Evolutionary conservation across 2,113 vertebrate genomes (phyloP).

Genomic region (Rhinopomastus cyanomelas): DNA sequence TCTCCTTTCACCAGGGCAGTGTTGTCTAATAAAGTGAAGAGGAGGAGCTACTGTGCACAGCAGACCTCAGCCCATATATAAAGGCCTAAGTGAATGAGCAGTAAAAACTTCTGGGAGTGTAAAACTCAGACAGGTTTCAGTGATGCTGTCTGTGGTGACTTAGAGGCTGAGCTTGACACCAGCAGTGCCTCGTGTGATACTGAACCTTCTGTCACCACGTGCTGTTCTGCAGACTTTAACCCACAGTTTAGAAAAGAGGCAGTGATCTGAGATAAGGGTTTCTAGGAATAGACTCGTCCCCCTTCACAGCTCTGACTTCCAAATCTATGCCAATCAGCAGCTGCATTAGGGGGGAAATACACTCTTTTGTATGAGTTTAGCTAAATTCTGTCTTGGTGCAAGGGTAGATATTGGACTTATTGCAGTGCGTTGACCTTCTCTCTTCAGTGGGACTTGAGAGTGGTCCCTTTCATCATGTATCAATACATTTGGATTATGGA

Average conservation of each 20-base stretch:
- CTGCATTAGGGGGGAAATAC: neutral
- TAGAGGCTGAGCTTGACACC: neutral
- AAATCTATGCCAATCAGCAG: neutral
- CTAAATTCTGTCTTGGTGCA: neutral
- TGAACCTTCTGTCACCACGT: neutral
- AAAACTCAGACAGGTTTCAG: slow-evolving; percentile 8
- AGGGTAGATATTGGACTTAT: neutral
- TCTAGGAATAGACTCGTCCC: neutral
- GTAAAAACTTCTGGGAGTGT: neutral
- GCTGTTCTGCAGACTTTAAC: neutral
- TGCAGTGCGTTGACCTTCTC: neutral
- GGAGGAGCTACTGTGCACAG: neutral
- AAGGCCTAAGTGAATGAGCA: slow-evolving; percentile 1
- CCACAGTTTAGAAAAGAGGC: neutral
- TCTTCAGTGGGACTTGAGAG: neutral
- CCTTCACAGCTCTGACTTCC: neutral
- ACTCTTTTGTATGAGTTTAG: neutral
- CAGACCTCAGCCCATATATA: neutral
- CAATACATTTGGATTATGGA: neutral
- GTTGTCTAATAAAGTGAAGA: neutral
- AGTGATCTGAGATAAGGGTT: neutral
- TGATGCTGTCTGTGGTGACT: neutral
- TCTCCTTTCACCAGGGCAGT: neutral
- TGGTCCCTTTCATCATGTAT: fast-evolving
- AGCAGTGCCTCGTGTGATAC: neutral